These are phyloP conservation scores for Pachycephus smyrnensis DNA, from an alignment of 2,888 invertebrate species.

Conservation along the genomic window DNA sequence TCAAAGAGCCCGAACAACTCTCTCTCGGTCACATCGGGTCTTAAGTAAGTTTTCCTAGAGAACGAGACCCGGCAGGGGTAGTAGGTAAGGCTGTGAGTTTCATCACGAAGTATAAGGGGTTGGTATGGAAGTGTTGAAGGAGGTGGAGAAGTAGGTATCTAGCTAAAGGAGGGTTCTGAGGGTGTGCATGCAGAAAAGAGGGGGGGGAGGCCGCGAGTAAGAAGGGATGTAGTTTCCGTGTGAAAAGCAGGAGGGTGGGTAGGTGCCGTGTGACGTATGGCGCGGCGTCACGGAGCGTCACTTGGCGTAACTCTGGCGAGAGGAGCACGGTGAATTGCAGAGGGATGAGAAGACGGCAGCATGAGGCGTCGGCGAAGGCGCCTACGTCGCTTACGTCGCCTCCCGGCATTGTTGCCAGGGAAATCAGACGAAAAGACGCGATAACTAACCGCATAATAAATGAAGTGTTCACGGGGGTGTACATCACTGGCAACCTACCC, in stretches of 20 bases:
- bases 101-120: background rate
- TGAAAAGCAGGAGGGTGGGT: slow-evolving; percentile 6
- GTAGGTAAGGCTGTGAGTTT: background rate
- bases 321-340: slow-evolving; percentile 37
- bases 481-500: slow-evolving; percentile 67
- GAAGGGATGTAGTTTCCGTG: slow-evolving; percentile 1
- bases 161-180: background rate
- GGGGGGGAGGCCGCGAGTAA: background rate
- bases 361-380: slow-evolving; percentile 27
- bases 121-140: background rate
- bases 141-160: background rate
- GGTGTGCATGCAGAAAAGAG: slow-evolving; percentile 8
- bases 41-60: slow-evolving; percentile 18
- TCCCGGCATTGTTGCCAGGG: slow-evolving; percentile 67
- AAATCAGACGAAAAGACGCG: slow-evolving; percentile 68
- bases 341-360: slow-evolving; percentile 11
- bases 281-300: slow-evolving; percentile 52
- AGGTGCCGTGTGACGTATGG: slow-evolving; percentile 56
- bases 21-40: slow-evolving; percentile 12
- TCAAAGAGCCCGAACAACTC: slow-evolving; percentile 29
- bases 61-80: slow-evolving; percentile 20
- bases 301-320: slow-evolving; percentile 42
- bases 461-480: slow-evolving; percentile 65
- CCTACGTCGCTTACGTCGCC: slow-evolving; percentile 42
- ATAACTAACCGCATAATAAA: slow-evolving; percentile 69